Conservation (phyloP, 2,113 vertebrate genomes). For the human (Homo sapiens) region DNA sequence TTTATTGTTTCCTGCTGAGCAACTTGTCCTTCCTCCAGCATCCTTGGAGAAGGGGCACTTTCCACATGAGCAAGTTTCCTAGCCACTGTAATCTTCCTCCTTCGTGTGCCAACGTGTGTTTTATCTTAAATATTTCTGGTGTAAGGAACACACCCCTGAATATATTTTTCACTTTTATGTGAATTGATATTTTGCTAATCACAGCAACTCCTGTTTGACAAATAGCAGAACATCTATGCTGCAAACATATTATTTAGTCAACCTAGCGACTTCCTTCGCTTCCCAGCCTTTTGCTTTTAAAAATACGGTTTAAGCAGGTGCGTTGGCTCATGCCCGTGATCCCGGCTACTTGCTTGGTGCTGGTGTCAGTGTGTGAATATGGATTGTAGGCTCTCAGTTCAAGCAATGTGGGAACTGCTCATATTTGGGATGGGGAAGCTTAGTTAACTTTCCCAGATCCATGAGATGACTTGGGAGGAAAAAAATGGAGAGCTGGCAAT, state of each 20-base stretch:
- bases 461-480: background rate
- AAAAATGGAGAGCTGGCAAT: background rate
- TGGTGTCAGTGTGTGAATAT: background rate
- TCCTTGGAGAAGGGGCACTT: background rate
- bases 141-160: background rate
- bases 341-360: background rate
- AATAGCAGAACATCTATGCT: background rate
- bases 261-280: background rate
- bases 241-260: background rate
- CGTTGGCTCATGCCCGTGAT: background rate
- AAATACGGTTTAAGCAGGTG: background rate
- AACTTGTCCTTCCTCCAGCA: background rate
- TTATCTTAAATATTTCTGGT: background rate
- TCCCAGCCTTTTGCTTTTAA: background rate
- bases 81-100: background rate
- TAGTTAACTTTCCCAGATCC: background rate
- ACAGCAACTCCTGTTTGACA: background rate
- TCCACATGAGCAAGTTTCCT: background rate
- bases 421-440: background rate
- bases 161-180: background rate
- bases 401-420: background rate
- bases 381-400: background rate
- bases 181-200: conserved; percentile 23
- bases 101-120: background rate
- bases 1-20: background rate